Conservation (phyloP, 2,797 vertebrate genomes). For the Amblyraja radiata region DNA sequence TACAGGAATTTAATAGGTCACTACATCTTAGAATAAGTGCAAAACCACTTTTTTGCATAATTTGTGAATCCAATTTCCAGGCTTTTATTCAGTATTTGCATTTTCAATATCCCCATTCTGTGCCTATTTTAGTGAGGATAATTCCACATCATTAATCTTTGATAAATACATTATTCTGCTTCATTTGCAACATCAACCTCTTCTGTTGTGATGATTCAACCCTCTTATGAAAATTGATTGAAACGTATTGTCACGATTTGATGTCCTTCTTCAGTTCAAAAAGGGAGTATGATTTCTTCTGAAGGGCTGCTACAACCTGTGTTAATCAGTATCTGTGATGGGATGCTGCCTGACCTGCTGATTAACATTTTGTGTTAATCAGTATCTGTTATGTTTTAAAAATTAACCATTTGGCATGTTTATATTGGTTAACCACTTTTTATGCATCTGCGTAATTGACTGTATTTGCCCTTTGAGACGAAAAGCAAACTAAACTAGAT, state of each 20-base stretch:
- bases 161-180: background rate
- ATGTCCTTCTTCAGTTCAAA: background rate
- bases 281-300: background rate
- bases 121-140: background rate
- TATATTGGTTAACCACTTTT: conserved; percentile 15
- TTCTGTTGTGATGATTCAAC: background rate
- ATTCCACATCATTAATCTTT: background rate
- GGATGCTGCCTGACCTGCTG: too few relatives aligned
- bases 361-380: background rate
- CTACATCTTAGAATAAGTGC: too few relatives aligned
- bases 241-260: background rate
- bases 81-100: background rate
- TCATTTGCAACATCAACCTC: background rate
- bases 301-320: background rate
- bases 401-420: background rate
- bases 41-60: too few relatives aligned
- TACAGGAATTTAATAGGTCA: too few relatives aligned
- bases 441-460: background rate
- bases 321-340: background rate
- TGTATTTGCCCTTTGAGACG: background rate
- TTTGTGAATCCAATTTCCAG: background rate
- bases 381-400: background rate
- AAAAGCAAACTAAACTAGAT: background rate
- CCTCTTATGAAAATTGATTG: background rate
- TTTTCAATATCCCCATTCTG: background rate